phyloP scores from a whole-genome alignment of 2,797 vertebrate genomes.

The Acrocephalus scirpaceus region DNA sequence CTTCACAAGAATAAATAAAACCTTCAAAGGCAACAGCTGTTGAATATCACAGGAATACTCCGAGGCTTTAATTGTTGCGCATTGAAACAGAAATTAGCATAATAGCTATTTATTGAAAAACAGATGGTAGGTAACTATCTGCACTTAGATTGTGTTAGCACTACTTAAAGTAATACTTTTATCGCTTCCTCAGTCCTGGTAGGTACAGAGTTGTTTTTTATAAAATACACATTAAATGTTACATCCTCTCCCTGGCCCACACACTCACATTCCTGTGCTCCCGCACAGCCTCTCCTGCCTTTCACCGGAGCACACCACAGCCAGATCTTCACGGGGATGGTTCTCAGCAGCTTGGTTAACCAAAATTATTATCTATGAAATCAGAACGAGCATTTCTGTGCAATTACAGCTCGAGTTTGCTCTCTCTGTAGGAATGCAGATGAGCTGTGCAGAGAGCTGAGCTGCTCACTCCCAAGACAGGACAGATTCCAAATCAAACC shows the following conservation, averaged over 20 bases:
- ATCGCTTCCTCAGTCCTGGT: background rate
- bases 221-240: background rate
- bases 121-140: slow-evolving; percentile 52
- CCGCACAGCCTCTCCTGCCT: rapidly evolving
- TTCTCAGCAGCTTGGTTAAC: background rate
- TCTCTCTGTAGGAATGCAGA: background rate
- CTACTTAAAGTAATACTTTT: background rate
- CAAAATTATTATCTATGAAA: background rate
- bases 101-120: slow-evolving; percentile 57
- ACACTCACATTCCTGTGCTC: background rate
- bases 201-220: background rate
- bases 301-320: rapidly evolving
- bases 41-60: slow-evolving; percentile 38
- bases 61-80: slow-evolving; percentile 16
- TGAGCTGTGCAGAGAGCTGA: background rate
- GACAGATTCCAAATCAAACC: background rate
- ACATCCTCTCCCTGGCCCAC: background rate
- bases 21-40: slow-evolving; percentile 62
- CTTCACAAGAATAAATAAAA: slow-evolving; percentile 56
- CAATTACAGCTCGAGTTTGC: background rate
- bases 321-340: background rate
- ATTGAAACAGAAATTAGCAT: slow-evolving; percentile 46
- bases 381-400: background rate
- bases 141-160: background rate
- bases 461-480: background rate